These are phyloP conservation scores for Pyrrhopygopsis socrates DNA, from an alignment of 2,888 invertebrate genomes.

Conservation along the genomic window DNA sequence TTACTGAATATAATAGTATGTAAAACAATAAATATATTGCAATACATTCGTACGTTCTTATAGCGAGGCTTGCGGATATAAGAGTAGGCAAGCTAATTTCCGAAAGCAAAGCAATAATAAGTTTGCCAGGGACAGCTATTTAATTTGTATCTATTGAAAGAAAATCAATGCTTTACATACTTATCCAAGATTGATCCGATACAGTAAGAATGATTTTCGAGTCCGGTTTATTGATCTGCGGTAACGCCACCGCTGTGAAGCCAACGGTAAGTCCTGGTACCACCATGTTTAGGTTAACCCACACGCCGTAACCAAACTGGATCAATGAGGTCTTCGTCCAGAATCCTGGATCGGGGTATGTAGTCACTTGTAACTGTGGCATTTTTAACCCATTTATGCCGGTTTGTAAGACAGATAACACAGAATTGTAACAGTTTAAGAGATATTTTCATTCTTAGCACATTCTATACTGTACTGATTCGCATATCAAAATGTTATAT, in stretches of 20 bases:
- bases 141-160: neutral
- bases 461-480: neutral
- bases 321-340: slow-evolving; percentile 89
- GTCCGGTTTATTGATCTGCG: slow-evolving; percentile 91
- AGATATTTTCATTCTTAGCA: neutral
- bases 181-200: slow-evolving; percentile 95
- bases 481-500: no score
- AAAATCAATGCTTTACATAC: slow-evolving; percentile 89
- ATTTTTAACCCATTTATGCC: neutral
- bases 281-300: slow-evolving; percentile 94
- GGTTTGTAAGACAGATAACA: neutral
- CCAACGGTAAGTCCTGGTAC: slow-evolving; percentile 96
- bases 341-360: slow-evolving; percentile 88
- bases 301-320: slow-evolving; percentile 90
- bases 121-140: no score
- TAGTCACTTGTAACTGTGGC: neutral
- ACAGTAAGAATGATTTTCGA: slow-evolving; percentile 91
- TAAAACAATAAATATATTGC: no score
- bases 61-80: no score
- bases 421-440: neutral
- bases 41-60: no score
- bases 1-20: no score
- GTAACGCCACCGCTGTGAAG: slow-evolving; percentile 95
- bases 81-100: no score
- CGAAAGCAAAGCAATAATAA: no score